A percentile compares a stretch with the other conserved stretches of the same genome.
phyloP scores from a whole-genome alignment of 2,797 vertebrate species.

The Peromyscus aztecus region DNA sequence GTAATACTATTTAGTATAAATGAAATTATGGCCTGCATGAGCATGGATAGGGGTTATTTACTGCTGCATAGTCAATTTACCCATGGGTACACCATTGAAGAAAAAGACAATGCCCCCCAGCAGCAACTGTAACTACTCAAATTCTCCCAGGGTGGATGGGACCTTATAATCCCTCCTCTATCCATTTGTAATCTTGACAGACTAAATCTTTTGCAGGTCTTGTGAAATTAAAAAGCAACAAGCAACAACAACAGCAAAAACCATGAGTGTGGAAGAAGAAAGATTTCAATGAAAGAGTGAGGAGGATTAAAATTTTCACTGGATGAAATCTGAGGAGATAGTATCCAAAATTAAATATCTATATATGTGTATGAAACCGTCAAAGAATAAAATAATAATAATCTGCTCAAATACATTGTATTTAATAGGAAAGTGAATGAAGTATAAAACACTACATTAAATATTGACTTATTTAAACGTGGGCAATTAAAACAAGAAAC shows the following conservation, averaged over 20 bases:
- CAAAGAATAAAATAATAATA: not conserved
- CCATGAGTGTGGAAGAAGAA: not conserved
- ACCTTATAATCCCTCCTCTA: too few relatives aligned
- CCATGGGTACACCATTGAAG: not conserved
- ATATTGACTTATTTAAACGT: not conserved
- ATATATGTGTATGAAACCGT: not conserved
- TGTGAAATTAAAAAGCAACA: not conserved
- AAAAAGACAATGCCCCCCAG: too few relatives aligned
- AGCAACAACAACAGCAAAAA: not conserved
- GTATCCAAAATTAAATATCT: not conserved
- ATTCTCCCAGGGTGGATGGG: too few relatives aligned
- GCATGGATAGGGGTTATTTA: not conserved
- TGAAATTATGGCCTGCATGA: not conserved
- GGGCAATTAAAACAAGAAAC: not conserved
- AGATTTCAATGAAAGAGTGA: not conserved
- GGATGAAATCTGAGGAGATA: not conserved
- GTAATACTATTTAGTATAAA: not conserved
- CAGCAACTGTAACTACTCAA: not conserved
- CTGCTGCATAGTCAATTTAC: not conserved
- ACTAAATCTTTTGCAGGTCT: not conserved
- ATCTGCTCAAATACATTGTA: not conserved
- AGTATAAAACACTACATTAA: not conserved
- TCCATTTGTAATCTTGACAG: not conserved
- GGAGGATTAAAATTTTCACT: not conserved
- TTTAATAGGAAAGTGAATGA: not conserved